phyloP scores from a whole-genome alignment of 2,888 invertebrate genomes.

The Mythimna ferrago region DNA sequence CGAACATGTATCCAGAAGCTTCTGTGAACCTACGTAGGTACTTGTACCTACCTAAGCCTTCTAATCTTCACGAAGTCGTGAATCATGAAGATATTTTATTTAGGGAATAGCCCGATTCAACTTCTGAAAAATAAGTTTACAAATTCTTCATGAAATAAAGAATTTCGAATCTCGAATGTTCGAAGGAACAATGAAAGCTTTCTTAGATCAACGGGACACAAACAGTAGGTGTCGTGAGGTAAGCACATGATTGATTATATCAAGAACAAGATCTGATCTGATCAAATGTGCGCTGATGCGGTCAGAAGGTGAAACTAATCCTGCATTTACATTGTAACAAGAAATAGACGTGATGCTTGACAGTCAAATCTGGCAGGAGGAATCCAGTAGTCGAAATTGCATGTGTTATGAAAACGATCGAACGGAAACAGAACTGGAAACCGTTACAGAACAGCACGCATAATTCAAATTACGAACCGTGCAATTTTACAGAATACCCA shows the following conservation, averaged over 20 bases:
- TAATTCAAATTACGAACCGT: constrained; percentile 49
- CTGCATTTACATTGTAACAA: constrained; percentile 17
- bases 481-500: constrained; percentile 52
- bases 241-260: constrained; percentile 56
- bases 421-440: constrained; percentile 47
- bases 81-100: constrained; percentile 39
- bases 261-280: constrained; percentile 44
- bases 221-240: constrained; percentile 41
- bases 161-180: constrained; percentile 21
- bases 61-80: constrained; percentile 28
- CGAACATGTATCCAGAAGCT: constrained; percentile 44
- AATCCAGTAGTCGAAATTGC: constrained; percentile 4
- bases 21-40: constrained; percentile 20
- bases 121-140: constrained; percentile 6
- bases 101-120: not conserved
- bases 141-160: not conserved
- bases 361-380: constrained; percentile 10
- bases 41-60: constrained; percentile 10
- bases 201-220: constrained; percentile 17
- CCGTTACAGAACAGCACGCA: constrained; percentile 32
- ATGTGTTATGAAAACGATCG: constrained; percentile 23
- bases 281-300: constrained; percentile 41
- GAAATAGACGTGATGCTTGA: constrained; percentile 7
- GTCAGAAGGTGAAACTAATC: constrained; percentile 41
- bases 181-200: not conserved